A percentile compares a stretch with the other conserved stretches of the same genome.
Conservation (phyloP, 2,888 invertebrate genomes). For the Tipula confusa region DNA sequence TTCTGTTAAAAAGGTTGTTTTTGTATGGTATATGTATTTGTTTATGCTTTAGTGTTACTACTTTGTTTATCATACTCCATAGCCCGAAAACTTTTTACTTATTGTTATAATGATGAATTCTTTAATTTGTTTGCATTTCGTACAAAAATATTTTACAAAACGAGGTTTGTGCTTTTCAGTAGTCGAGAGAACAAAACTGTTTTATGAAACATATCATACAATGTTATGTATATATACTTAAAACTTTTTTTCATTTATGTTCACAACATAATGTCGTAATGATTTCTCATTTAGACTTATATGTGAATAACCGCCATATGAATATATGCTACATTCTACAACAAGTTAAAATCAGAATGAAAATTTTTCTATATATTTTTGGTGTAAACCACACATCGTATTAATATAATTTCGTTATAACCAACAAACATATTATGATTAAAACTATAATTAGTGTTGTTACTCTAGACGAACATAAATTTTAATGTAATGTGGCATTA, state of each 20-base stretch:
- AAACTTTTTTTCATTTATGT: background rate
- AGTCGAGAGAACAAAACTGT: background rate
- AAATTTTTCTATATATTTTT: too few relatives aligned
- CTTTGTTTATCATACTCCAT: background rate
- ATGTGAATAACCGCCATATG: background rate
- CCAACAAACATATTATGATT: background rate
- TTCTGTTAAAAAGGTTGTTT: background rate
- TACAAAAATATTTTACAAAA: background rate
- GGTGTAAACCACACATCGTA: too few relatives aligned
- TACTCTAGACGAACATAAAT: background rate
- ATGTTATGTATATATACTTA: background rate
- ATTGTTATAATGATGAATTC: background rate
- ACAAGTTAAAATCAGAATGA: too few relatives aligned
- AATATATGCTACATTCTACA: too few relatives aligned
- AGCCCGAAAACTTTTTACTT: background rate
- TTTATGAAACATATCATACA: background rate
- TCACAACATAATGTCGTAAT: background rate
- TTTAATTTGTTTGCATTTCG: background rate
- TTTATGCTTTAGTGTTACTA: slow-evolving; percentile 5
- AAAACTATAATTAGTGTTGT: background rate
- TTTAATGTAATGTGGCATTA: background rate
- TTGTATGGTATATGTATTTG: background rate
- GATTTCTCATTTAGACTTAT: background rate
- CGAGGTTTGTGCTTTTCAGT: background rate
- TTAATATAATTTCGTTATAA: background rate